Percentiles rank a stretch among this genome's conserved stretches.
phyloP scores from a whole-genome alignment of 2,797 vertebrate genomes.

The Hephaestus fuliginosus region DNA sequence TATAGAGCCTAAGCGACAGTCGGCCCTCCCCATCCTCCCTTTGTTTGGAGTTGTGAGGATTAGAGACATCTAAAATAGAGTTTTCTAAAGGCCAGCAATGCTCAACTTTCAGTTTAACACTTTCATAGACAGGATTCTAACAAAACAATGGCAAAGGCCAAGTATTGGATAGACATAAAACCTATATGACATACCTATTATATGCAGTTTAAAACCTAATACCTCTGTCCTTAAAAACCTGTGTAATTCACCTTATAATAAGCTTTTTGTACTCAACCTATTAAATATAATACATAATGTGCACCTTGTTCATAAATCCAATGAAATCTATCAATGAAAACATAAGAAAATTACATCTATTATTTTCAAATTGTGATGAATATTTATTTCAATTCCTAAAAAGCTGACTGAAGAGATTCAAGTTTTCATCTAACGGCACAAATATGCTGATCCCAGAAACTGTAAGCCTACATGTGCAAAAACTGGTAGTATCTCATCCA shows the following conservation, averaged over 20 bases:
- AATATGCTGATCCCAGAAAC: background rate
- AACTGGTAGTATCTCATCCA: background rate
- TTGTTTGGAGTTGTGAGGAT: slow-evolving; percentile 53
- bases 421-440: background rate
- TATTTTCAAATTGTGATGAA: background rate
- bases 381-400: background rate
- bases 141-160: slow-evolving; percentile 3
- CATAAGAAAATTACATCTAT: background rate
- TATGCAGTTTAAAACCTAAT: background rate
- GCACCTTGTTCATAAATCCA: background rate
- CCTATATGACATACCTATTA: background rate
- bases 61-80: slow-evolving; percentile 44
- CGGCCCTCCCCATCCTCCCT: slow-evolving; percentile 38
- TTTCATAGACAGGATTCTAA: slow-evolving; percentile 17
- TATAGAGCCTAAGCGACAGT: slow-evolving; percentile 56
- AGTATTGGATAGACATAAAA: slow-evolving; percentile 8
- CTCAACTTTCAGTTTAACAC: slow-evolving; percentile 43
- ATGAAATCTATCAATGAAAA: background rate
- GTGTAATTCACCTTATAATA: slow-evolving; percentile 2
- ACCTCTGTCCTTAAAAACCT: background rate
- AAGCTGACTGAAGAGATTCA: background rate
- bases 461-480: background rate
- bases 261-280: slow-evolving; percentile 3
- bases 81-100: slow-evolving; percentile 38
- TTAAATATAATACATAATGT: background rate